Conservation (phyloP, 2,797 vertebrate species). For the Chromobotia macracanthus region DNA sequence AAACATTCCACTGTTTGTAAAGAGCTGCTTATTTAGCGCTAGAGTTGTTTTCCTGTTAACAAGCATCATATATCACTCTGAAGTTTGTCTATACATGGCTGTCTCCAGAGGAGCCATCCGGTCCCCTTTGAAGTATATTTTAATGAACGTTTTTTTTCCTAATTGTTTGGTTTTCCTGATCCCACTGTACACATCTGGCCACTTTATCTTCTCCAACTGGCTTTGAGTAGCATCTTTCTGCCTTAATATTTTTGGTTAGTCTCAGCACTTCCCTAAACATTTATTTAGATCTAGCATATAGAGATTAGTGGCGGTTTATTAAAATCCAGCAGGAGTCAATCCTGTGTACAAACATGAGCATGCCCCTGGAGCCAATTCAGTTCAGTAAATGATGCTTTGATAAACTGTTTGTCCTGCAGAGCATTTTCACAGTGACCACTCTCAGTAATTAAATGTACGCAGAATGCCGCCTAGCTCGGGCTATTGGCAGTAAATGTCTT, state of each 20-base stretch:
- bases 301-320: conserved; percentile 43
- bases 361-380: conserved; percentile 54
- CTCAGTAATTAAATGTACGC: conserved; percentile 47
- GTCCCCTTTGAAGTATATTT: not conserved
- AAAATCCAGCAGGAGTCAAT: conserved; percentile 45
- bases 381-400: conserved; percentile 59
- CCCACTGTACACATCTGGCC: not conserved
- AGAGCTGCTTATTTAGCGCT: not conserved
- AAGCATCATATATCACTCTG: conserved; percentile 52
- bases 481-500: conserved; percentile 10
- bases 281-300: conserved; percentile 23
- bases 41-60: conserved; percentile 27
- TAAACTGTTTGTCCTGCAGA: conserved; percentile 60
- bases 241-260: conserved; percentile 28
- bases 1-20: conserved; percentile 35
- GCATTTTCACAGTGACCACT: conserved; percentile 52
- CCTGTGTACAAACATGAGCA: conserved; percentile 37
- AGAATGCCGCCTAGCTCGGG: conserved; percentile 32
- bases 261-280: conserved; percentile 45
- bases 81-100: conserved; percentile 54
- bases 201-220: conserved; percentile 11
- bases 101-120: conserved; percentile 49
- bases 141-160: not conserved
- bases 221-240: conserved; percentile 8
- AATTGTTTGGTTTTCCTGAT: not conserved